A percentile compares a stretch with the other conserved stretches of the same genome.
These are phyloP conservation scores for Achroia grisella DNA, from an alignment of 1,140 invertebrate genomes.

Conservation along the genomic window DNA sequence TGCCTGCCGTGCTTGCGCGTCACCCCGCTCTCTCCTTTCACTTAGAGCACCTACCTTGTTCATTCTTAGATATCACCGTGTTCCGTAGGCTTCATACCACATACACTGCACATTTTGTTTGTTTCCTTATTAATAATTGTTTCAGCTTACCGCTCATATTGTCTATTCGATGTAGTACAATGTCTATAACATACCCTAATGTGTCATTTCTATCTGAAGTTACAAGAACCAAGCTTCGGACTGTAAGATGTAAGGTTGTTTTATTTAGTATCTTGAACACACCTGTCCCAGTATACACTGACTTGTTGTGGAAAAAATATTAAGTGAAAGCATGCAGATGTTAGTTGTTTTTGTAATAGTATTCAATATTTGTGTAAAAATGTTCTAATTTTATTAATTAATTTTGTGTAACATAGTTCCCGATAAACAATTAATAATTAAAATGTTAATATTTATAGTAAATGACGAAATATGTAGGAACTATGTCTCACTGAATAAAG, in stretches of 20 bases:
- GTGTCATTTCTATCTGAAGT: conserved; percentile 16
- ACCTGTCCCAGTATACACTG: conserved; percentile 16
- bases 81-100: conserved; percentile 38
- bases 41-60: conserved; percentile 41
- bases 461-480: neutral
- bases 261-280: conserved; percentile 6
- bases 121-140: conserved; percentile 23
- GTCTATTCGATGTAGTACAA: conserved; percentile 42
- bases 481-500: neutral
- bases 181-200: conserved; percentile 31
- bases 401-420: conserved; percentile 3
- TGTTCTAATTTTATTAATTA: neutral
- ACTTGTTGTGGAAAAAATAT: conserved; percentile 21
- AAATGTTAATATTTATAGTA: conserved; percentile 1
- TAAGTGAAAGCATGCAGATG: conserved; percentile 42
- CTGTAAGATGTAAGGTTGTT: conserved; percentile 2
- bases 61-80: conserved; percentile 44
- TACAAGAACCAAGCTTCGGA: conserved; percentile 21
- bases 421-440: neutral
- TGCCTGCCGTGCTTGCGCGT: conserved; percentile 47
- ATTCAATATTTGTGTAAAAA: neutral
- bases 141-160: conserved; percentile 48
- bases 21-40: conserved; percentile 41
- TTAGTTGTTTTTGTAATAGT: conserved; percentile 39
- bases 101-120: conserved; percentile 49